Conservation (phyloP, 2,888 invertebrate genomes). For the Cistogaster globosa region DNA sequence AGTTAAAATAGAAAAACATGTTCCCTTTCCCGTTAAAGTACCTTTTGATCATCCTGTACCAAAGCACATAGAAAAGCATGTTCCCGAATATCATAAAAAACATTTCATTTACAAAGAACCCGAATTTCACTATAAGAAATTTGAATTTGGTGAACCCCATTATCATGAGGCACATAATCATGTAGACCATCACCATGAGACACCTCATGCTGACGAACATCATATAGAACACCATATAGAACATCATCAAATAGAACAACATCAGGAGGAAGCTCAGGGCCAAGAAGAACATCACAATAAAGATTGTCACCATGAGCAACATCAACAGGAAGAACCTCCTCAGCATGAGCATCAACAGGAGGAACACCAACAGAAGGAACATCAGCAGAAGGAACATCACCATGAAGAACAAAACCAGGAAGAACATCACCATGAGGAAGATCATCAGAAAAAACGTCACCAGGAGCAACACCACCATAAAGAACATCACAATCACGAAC, state of each 20-base stretch:
- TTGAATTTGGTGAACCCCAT: conserved; percentile 76
- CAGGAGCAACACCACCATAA: conserved; percentile 69
- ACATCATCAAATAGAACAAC: conserved; percentile 76
- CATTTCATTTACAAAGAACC: conserved; percentile 89
- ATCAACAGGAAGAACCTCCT: conserved; percentile 75
- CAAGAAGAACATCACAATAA: conserved; percentile 67
- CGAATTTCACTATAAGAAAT: conserved; percentile 86
- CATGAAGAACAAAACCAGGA: conserved; percentile 66
- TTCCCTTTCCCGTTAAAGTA: conserved; percentile 89
- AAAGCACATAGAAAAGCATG: conserved; percentile 90
- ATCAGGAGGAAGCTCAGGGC: conserved; percentile 65
- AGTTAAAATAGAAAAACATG: conserved; percentile 87
- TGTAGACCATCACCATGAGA: conserved; percentile 73
- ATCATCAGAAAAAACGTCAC: conserved; percentile 73
- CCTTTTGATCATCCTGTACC: conserved; percentile 88
- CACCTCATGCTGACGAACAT: conserved; percentile 67
- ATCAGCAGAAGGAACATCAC: conserved; percentile 63
- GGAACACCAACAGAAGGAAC: conserved; percentile 62
- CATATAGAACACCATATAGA: background rate
- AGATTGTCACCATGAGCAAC: conserved; percentile 72
- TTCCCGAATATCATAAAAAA: conserved; percentile 85
- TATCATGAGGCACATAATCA: conserved; percentile 75
- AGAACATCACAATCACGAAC: conserved; percentile 65
- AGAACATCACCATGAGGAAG: conserved; percentile 71
- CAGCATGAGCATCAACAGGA: conserved; percentile 64